These are phyloP conservation scores for Porites cylindrica DNA, from an alignment of 92 coral and sea anemone species.

Conservation along the genomic window DNA sequence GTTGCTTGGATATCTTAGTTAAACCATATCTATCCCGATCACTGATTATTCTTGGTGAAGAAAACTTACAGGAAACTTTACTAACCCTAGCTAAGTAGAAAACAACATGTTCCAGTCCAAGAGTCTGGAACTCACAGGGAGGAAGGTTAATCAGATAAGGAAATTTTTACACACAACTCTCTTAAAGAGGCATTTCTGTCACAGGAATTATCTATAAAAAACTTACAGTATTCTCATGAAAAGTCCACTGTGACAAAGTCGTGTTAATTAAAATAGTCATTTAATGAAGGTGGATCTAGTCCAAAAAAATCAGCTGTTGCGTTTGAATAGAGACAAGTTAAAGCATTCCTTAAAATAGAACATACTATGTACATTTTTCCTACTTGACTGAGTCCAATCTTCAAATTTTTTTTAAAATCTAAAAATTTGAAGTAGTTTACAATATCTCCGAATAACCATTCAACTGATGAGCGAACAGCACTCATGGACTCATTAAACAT, in stretches of 20 bases:
- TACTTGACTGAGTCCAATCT: neutral
- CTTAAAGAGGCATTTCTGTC: conserved; percentile 29
- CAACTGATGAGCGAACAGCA: no score
- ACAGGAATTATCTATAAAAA: conserved; percentile 30
- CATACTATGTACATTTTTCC: conserved; percentile 26
- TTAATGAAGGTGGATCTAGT: conserved; percentile 48
- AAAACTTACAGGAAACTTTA: neutral
- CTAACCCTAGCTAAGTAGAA: conserved; percentile 16
- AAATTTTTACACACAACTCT: conserved; percentile 39
- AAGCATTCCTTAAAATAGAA: conserved; percentile 17
- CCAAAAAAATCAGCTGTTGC: conserved; percentile 31
- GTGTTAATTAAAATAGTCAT: conserved; percentile 48
- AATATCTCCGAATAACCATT: no score
- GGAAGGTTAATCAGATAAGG: conserved; percentile 24
- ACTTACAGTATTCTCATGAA: conserved; percentile 27
- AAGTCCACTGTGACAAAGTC: conserved; percentile 51
- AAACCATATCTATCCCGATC: neutral
- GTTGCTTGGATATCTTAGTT: conserved; percentile 18
- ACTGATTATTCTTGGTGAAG: conserved; percentile 1
- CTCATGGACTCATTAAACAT: no score
- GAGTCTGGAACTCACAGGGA: conserved; percentile 18
- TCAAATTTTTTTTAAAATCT: no score
- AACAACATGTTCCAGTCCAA: conserved; percentile 18
- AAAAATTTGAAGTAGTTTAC: no score
- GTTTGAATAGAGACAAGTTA: conserved; percentile 30